Evolutionary conservation across 2,113 vertebrate species (phyloP), one percentile per base, ranked within the genome.

Genomic region (Megaptera novaeangliae): DNA sequence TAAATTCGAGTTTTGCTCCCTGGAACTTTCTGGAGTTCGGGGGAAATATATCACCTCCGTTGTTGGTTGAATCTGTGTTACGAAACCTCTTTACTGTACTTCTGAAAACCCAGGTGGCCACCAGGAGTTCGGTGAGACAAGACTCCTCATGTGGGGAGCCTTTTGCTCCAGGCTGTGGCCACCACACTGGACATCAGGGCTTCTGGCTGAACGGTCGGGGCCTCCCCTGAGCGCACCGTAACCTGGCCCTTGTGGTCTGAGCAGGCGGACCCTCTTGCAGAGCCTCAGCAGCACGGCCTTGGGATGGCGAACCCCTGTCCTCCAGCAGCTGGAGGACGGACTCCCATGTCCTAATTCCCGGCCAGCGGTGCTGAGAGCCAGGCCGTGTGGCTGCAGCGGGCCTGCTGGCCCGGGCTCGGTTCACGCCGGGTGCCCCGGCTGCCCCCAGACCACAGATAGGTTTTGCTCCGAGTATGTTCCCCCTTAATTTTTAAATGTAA

Each of bases 401-500:
- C 27, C 15, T 25, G 29, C 46, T 7, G 66, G 55, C 4, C 46
- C 8, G 2, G 21, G 55, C 61, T 82, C 44, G 0, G 13, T 64
- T 27, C 41, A 41, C 61, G 52, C 18, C 13, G 41, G 46, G 3
- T 55, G 34, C 57, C 87, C 82, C 13, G 12, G 57, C 49, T 83
- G 23, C 3, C 17, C 74, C 52, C 64, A 86, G 25, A 87, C 87
- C 71, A 11, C 92, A 97, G 84, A 88, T 87, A 66, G 8, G 23
- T 90, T 98, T 96, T 80, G 34, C 90, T 94, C 75, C 66, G 75
- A 95, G 61, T 95, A 49, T 4, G 0, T 82, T 83, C 61, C 66
- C 59, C 78, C 87, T 92, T 96, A 96, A 97, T 97, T 97, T 97
- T 94, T 93, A 96, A 96, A 95, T 94, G 94, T 97, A 89, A 96